Evolutionary conservation across 2,888 invertebrate genomes (phyloP).

Genomic region (Peribatodes rhomboidaria): DNA sequence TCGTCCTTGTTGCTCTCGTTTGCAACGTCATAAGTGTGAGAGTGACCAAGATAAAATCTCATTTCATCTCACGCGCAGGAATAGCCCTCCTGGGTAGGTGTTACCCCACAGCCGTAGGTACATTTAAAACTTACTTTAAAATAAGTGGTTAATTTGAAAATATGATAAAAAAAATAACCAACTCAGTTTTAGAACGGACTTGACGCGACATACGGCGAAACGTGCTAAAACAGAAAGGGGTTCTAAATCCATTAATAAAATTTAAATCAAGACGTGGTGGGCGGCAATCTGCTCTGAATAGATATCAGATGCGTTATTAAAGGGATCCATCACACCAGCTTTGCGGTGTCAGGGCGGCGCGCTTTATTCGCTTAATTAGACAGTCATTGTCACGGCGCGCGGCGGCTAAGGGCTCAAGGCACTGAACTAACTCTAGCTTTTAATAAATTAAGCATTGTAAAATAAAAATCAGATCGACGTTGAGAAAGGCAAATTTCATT

Average conservation of each 20-base stretch:
- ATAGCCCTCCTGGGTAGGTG: too few relatives aligned
- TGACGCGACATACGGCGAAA: conserved; percentile 18
- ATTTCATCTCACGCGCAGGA: too few relatives aligned
- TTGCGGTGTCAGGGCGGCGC: conserved; percentile 83
- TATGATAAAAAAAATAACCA: not conserved
- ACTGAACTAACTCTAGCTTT: not conserved
- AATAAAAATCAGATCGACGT: not conserved
- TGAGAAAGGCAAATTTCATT: not conserved
- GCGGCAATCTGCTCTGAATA: conserved; percentile 57
- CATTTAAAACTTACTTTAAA: too few relatives aligned
- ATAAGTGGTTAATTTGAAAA: too few relatives aligned
- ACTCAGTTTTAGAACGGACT: conserved; percentile 1
- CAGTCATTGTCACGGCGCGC: conserved; percentile 80
- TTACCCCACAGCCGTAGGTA: too few relatives aligned
- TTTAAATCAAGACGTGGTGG: conserved; percentile 61
- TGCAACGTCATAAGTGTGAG: too few relatives aligned
- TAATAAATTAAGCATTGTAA: not conserved
- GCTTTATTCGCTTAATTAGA: conserved; percentile 82
- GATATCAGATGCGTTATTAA: conserved; percentile 75
- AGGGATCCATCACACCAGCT: conserved; percentile 83
- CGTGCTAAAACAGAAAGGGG: conserved; percentile 37
- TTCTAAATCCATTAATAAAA: conserved; percentile 51
- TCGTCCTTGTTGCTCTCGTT: too few relatives aligned
- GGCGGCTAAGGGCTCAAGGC: conserved; percentile 55
- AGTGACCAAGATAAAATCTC: too few relatives aligned